Conservation (phyloP, 2,113 vertebrate genomes). For the Strix aluco region DNA sequence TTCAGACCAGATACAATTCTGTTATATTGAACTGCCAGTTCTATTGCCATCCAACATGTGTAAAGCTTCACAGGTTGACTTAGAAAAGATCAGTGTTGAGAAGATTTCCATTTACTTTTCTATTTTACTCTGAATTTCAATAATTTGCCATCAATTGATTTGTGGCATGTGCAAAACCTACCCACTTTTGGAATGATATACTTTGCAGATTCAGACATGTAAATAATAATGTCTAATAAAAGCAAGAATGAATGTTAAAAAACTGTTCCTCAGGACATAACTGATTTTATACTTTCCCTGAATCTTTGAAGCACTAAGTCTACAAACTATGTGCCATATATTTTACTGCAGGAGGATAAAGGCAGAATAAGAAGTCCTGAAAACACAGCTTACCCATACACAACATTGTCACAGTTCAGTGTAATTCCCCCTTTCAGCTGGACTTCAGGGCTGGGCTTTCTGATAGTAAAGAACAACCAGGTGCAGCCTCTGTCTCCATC, state of each 20-base stretch:
- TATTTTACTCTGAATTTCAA: neutral
- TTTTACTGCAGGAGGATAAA: neutral
- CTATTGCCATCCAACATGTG: neutral
- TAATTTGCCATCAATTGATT: neutral
- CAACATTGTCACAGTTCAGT: neutral
- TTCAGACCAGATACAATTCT: neutral
- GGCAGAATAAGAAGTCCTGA: neutral
- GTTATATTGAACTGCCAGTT: neutral
- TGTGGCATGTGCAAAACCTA: neutral
- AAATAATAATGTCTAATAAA: neutral
- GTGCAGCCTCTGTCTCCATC: conserved; percentile 45
- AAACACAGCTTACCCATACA: neutral
- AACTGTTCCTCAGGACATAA: neutral
- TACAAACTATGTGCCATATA: neutral
- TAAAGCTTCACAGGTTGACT: neutral
- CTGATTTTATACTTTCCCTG: neutral
- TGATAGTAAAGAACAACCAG: conserved; percentile 2
- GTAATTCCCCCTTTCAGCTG: neutral
- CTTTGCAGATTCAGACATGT: neutral
- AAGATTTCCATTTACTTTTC: neutral
- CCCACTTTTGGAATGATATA: neutral
- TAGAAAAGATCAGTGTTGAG: neutral
- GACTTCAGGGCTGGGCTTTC: neutral
- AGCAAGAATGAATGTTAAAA: neutral
- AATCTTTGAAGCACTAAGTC: neutral